Evolutionary conservation across 2,888 invertebrate genomes (phyloP), one percentile per base, ranked within the genome.

Genomic region (Augochlorella aurata): DNA sequence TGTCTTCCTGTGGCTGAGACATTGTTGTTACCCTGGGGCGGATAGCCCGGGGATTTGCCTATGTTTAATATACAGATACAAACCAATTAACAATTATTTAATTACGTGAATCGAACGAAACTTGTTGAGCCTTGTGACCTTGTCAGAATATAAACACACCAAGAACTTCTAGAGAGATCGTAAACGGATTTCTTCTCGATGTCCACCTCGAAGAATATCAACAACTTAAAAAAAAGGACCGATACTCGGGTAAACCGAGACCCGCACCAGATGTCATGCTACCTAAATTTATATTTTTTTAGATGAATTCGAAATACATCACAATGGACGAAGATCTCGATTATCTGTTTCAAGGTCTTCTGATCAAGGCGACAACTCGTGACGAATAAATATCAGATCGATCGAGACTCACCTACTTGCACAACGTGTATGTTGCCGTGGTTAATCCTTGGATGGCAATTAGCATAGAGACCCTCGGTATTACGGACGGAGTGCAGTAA

Each of bases 401-500:
- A 16, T 45, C 10, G 4, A 38, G 38, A 85, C 91, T 92, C 81
- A 91, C 93, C 92, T 92, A 91, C 89, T 92, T 91, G 90, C 82
- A 85, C 91, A 92, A 92, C 91, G 92, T 93, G 93, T 93, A 93
- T 93, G 84, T 93, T 93, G 93, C 90, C 89, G 85, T 87, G 74
- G 68, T 91, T 85, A 70, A 85, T 87, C 77, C 87, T 89, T 71
- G 89, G 77, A 74, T 90, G 87, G 79, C 67, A 83, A 81, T 86
- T 87, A 79, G 88, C 85, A 85, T 86, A 90, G 75, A 86, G 82
- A 80, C 72, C 83, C 78, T 91, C 88, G 83, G 87, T 87, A 85
- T 91, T 91, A 79, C 88, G 89, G 69, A 91, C 72, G 79, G 90
- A 88, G 75, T 92, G 92, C 65, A 93, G 70, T 70, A 92, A 78